Percentiles rank a stretch among this genome's conserved stretches.
These are phyloP conservation scores for Bostrychus sinensis DNA, from an alignment of 2,113 vertebrate genomes.

Conservation along the genomic window DNA sequence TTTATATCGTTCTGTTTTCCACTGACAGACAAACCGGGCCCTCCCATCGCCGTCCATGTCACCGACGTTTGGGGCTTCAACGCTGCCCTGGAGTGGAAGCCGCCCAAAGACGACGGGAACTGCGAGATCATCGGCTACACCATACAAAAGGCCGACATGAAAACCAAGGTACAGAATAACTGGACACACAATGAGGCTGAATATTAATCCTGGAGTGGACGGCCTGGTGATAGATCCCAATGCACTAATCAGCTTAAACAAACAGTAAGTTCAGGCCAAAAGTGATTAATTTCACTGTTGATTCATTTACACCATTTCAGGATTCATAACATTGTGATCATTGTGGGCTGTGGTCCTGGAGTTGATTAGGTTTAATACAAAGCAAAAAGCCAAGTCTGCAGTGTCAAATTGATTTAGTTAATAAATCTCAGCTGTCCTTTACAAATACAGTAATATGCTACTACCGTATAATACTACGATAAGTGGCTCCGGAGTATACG, in stretches of 20 bases:
- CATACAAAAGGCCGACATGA: conserved; percentile 89
- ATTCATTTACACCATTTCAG: background rate
- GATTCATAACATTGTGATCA: background rate
- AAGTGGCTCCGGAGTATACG: too few species aligned
- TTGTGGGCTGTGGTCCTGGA: background rate
- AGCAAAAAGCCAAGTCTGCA: background rate
- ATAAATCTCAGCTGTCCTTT: too few species aligned
- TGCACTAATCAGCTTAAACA: conserved; percentile 3
- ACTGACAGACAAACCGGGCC: conserved; percentile 85
- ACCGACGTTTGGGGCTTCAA: conserved; percentile 93
- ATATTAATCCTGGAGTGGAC: background rate
- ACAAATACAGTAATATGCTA: too few species aligned
- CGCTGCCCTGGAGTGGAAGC: conserved; percentile 87
- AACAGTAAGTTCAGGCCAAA: conserved; percentile 3
- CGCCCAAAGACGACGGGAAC: conserved; percentile 88
- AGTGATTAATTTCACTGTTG: background rate
- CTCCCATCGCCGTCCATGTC: conserved; percentile 78
- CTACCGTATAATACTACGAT: too few species aligned
- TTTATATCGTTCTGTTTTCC: background rate
- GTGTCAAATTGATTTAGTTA: background rate
- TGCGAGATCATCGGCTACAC: conserved; percentile 86
- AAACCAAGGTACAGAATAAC: conserved; percentile 81
- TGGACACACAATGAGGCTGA: background rate
- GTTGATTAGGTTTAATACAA: background rate
- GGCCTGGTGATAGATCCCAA: background rate